A percentile compares a stretch with the other conserved stretches of the same genome.
Conservation (phyloP, 1,140 invertebrate genomes). For the Penaeus vannamei region DNA sequence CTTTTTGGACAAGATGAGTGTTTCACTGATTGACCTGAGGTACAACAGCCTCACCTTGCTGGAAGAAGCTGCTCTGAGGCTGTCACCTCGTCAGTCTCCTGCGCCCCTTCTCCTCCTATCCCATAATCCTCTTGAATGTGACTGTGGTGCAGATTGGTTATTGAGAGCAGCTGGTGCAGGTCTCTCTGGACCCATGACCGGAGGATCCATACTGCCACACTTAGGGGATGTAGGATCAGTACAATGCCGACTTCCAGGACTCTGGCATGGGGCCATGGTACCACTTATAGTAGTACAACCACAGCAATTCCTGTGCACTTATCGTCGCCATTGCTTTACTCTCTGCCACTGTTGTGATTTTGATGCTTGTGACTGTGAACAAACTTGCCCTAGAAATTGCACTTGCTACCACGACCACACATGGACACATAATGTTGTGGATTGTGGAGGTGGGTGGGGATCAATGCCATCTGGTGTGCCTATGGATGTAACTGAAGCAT, state of each 20-base stretch:
- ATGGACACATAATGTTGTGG: slow-evolving; percentile 93
- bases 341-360: slow-evolving; percentile 95
- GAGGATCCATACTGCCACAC: slow-evolving; percentile 69
- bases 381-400: slow-evolving; percentile 93
- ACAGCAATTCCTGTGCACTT: slow-evolving; percentile 84
- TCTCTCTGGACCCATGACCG: slow-evolving; percentile 65
- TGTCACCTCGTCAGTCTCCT: slow-evolving; percentile 71
- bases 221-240: slow-evolving; percentile 71
- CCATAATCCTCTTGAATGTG: slow-evolving; percentile 90
- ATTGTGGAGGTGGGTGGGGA: slow-evolving; percentile 85
- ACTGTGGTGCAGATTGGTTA: slow-evolving; percentile 93
- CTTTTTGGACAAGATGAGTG: slow-evolving; percentile 85
- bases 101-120: slow-evolving; percentile 85
- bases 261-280: slow-evolving; percentile 68
- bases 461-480: slow-evolving; percentile 88
- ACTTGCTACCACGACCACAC: slow-evolving; percentile 93
- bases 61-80: slow-evolving; percentile 83
- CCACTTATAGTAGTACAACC: slow-evolving; percentile 69
- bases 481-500: slow-evolving; percentile 94
- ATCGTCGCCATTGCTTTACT: slow-evolving; percentile 94
- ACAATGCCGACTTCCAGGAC: slow-evolving; percentile 70
- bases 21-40: slow-evolving; percentile 89
- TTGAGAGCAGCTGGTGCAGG: slow-evolving; percentile 77
- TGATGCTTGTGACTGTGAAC: slow-evolving; percentile 95
- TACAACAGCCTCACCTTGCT: slow-evolving; percentile 86